phyloP scores from a whole-genome alignment of 2,113 vertebrate genomes.

The Chlamydotis undulata region DNA sequence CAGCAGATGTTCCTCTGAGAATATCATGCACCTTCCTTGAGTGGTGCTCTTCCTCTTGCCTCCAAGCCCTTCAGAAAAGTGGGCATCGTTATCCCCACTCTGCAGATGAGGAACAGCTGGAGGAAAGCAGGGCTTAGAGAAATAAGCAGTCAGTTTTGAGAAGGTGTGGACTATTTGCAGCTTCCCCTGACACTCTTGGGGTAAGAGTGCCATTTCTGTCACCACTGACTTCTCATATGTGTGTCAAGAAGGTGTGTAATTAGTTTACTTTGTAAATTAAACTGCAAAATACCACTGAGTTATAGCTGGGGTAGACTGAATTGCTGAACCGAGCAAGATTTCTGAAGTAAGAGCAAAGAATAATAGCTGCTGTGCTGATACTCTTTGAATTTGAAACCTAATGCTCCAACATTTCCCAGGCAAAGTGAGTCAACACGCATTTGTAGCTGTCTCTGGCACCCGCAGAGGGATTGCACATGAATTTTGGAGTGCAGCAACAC shows the following conservation, averaged over 20 bases:
- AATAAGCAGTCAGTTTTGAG: background rate
- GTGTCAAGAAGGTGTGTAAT: background rate
- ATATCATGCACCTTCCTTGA: background rate
- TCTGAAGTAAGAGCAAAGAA: background rate
- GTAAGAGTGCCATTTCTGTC: background rate
- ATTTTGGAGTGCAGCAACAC: background rate
- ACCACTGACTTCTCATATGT: fast-evolving
- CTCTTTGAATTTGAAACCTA: background rate
- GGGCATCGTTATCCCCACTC: background rate
- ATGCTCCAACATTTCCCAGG: background rate
- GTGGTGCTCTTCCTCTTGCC: background rate
- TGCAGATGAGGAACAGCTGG: constrained; percentile 1
- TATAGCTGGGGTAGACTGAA: background rate
- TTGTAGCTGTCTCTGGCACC: background rate
- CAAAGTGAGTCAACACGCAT: background rate
- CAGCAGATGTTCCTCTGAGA: background rate
- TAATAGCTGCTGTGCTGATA: background rate
- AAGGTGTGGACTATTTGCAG: background rate
- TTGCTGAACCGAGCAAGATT: background rate
- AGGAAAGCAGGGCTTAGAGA: background rate
- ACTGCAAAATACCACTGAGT: background rate
- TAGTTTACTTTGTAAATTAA: constrained; percentile 11
- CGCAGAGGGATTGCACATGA: background rate
- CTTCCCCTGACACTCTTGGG: background rate
- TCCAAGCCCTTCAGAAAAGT: background rate